Base-by-base conservation (phyloP, 2,797 vertebrate genomes). In the Simalia tracyae region DNA sequence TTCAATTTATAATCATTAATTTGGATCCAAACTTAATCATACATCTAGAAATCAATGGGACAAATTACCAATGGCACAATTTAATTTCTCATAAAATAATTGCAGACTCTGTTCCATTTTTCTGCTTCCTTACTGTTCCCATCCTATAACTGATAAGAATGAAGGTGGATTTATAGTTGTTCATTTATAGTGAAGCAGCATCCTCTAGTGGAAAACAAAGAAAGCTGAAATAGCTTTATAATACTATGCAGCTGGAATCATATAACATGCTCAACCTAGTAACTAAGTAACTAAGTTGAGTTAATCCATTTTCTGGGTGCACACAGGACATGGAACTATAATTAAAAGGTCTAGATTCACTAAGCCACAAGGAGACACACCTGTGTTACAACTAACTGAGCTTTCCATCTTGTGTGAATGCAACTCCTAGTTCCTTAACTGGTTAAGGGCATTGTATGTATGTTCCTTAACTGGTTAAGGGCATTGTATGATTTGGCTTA, bases 101-200 rank as follows among this genome's bases (percentile, higher is more conserved):
- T 57, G 46, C 59, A 84, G 68, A 59, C n/a, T 36, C 9, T 56
- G 68, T n/a, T 60, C 54, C 36, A 22, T 59, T 22, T 68, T 28
- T 50, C n/a, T 42, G 7, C 15, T 68, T 22, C 36, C 17, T 72
- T 59, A 72, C 60, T 50, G n/a, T 87, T 63, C 31, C 87, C 57
- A 19, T 7, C 4, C 46, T 46, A 87, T 6, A n/a, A 63, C 8
- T 87, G 46, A 87, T 64, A 26, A 50, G 15, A 50, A 85, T 85
- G 11, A 60, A 81, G 46, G 5, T 17, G 42, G 26, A 28, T 59
- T 42, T 36, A 46, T 1, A 19, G 42, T 6, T 10, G 31, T 68
- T 46, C 26, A 92, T 92, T 90, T 84, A 54, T 92, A 84, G 60
- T n/a, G 86, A 90, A 87, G 90, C 85, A 88, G 31, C 46, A 90